These are phyloP conservation scores for Acrossocheilus wenchowensis DNA, from an alignment of 2,797 vertebrate species.

Conservation along the genomic window DNA sequence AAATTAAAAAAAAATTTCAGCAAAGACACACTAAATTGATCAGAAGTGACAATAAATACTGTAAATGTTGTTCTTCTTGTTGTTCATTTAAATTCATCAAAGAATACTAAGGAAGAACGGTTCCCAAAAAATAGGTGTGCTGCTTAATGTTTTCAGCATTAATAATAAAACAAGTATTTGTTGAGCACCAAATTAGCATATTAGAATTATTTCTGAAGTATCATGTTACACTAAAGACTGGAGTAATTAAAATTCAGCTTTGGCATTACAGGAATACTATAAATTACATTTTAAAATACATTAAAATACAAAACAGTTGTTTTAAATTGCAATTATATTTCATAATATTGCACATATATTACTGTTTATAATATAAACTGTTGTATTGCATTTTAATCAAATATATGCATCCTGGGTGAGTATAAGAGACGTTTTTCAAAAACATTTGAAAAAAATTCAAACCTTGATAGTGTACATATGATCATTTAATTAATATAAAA, in stretches of 20 bases:
- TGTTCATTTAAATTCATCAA: not conserved
- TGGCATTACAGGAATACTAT: not conserved
- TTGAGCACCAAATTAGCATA: not conserved
- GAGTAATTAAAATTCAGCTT: not conserved
- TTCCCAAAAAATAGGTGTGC: not conserved
- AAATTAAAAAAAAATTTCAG: too few species aligned
- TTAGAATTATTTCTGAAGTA: not conserved
- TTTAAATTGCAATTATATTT: not conserved
- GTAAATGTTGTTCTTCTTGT: not conserved
- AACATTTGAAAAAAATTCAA: not conserved
- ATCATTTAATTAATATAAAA: not conserved
- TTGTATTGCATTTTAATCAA: constrained; percentile 1
- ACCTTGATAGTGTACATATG: not conserved
- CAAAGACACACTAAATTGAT: not conserved
- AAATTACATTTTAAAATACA: not conserved
- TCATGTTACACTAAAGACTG: not conserved
- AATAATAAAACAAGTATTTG: not conserved
- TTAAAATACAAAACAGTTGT: not conserved
- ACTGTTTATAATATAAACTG: not conserved
- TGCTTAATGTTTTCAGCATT: not conserved
- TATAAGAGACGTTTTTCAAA: not conserved
- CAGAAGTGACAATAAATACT: not conserved
- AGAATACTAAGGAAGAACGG: not conserved
- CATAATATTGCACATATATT: not conserved
- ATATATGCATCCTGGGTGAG: not conserved